Percentiles rank a stretch among this genome's conserved stretches.
Evolutionary conservation across 2,113 vertebrate species (phyloP).

Genomic region (Cheilinus undulatus): DNA sequence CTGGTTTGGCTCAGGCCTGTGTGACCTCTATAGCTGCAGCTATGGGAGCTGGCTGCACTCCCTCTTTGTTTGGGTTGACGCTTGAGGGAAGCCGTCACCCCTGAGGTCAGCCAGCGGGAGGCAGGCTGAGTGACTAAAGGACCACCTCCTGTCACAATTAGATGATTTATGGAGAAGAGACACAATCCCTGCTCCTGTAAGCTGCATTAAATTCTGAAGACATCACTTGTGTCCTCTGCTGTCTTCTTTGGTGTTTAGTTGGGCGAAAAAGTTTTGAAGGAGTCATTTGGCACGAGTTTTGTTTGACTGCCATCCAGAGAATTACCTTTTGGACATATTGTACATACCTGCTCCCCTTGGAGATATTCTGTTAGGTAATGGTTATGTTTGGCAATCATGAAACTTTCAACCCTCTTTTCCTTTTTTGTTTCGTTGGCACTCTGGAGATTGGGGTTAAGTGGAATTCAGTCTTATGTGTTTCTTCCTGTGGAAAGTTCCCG

Average conservation of each 20-base stretch:
- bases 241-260: slow-evolving; percentile 24
- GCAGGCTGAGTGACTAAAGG: slow-evolving; percentile 58
- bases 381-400: slow-evolving; percentile 56
- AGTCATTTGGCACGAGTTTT: slow-evolving; percentile 28
- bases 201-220: slow-evolving; percentile 41
- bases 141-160: slow-evolving; percentile 75
- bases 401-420: slow-evolving; percentile 29
- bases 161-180: slow-evolving; percentile 78
- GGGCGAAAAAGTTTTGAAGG: slow-evolving; percentile 54
- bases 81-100: slow-evolving; percentile 63
- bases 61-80: slow-evolving; percentile 68
- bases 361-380: slow-evolving; percentile 42
- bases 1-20: slow-evolving; percentile 43
- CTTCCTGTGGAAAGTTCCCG: slow-evolving; percentile 75
- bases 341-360: slow-evolving; percentile 47
- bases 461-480: slow-evolving; percentile 68
- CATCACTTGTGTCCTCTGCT: slow-evolving; percentile 22
- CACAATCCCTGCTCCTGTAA: slow-evolving; percentile 73
- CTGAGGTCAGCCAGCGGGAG: slow-evolving; percentile 63
- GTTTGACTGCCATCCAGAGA: slow-evolving; percentile 50
- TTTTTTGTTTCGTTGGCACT: slow-evolving; percentile 34
- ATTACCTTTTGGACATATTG: slow-evolving; percentile 51
- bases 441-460: slow-evolving; percentile 50
- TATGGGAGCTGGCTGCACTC: slow-evolving; percentile 52
- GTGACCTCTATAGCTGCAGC: slow-evolving; percentile 45